phyloP scores from a whole-genome alignment of 2,113 vertebrate species.

The Collichthys lucidus region DNA sequence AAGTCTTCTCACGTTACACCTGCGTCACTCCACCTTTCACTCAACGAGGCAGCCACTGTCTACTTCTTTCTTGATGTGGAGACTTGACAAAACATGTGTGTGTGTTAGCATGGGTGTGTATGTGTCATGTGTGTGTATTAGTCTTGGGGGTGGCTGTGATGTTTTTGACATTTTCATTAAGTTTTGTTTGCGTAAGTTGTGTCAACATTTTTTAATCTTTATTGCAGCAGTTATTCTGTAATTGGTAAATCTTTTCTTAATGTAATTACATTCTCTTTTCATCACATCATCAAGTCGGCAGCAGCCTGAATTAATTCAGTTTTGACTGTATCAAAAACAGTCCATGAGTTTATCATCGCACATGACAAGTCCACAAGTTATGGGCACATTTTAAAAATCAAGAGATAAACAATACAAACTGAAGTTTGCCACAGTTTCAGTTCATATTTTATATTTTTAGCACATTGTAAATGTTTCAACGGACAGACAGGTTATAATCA shows the following conservation, averaged over 20 bases:
- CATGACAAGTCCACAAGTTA: background rate
- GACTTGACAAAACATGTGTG: background rate
- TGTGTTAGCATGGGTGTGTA: background rate
- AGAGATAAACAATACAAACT: too few relatives aligned
- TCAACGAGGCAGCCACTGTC: background rate
- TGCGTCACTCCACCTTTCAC: constrained; percentile 1
- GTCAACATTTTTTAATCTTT: background rate
- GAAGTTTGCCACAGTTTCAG: too few relatives aligned
- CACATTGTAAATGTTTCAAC: background rate
- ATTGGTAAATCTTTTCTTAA: too few relatives aligned
- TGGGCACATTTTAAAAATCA: too few relatives aligned
- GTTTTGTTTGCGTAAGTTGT: background rate
- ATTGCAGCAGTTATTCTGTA: background rate
- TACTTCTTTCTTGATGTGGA: background rate
- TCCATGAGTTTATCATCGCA: background rate
- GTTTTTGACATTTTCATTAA: background rate
- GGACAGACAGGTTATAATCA: background rate
- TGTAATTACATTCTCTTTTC: too few relatives aligned
- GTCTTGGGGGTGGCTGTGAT: background rate
- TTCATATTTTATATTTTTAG: too few relatives aligned
- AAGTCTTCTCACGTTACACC: constrained; percentile 51
- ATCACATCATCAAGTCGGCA: background rate
- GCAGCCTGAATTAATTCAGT: background rate
- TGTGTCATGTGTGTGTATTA: background rate
- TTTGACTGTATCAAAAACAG: background rate